A percentile compares a stretch with the other conserved stretches of the same genome.
Evolutionary conservation across 1,140 invertebrate species (phyloP).

Genomic region (Drosophila lacertosa): DNA sequence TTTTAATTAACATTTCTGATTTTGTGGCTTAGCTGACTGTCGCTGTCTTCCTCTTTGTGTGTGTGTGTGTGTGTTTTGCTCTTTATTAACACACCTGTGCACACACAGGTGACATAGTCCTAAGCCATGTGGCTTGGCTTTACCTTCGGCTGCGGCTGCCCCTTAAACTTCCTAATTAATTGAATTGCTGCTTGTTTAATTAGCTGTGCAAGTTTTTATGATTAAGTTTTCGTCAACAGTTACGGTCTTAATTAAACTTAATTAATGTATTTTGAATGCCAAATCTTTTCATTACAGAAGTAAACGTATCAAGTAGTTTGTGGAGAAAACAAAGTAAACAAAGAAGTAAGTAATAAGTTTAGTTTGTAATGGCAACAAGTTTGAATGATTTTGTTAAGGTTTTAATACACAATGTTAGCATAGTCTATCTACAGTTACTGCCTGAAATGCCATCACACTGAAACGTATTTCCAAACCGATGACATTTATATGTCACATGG

Average conservation of each 20-base stretch:
- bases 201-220: constrained; percentile 58
- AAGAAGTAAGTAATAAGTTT: constrained; percentile 50
- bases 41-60: neutral
- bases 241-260: constrained; percentile 53
- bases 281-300: constrained; percentile 48
- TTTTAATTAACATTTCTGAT: constrained; percentile 83
- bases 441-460: no score
- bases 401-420: no score
- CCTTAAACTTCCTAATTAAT: constrained; percentile 51
- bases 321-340: constrained; percentile 34
- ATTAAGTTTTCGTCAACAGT: constrained; percentile 60
- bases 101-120: constrained; percentile 37
- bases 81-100: constrained; percentile 71
- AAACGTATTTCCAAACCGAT: neutral
- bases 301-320: constrained; percentile 23
- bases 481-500: neutral
- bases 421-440: no score
- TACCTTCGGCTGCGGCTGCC: constrained; percentile 45
- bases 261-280: constrained; percentile 44
- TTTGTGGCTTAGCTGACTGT: constrained; percentile 57
- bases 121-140: constrained; percentile 35
- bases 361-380: no score
- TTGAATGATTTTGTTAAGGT: no score
- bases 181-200: constrained; percentile 76
- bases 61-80: constrained; percentile 13